Evolutionary conservation across 2,888 invertebrate genomes (phyloP), one percentile per base, ranked within the genome.

Genomic region (Drosophila vallismaia): DNA sequence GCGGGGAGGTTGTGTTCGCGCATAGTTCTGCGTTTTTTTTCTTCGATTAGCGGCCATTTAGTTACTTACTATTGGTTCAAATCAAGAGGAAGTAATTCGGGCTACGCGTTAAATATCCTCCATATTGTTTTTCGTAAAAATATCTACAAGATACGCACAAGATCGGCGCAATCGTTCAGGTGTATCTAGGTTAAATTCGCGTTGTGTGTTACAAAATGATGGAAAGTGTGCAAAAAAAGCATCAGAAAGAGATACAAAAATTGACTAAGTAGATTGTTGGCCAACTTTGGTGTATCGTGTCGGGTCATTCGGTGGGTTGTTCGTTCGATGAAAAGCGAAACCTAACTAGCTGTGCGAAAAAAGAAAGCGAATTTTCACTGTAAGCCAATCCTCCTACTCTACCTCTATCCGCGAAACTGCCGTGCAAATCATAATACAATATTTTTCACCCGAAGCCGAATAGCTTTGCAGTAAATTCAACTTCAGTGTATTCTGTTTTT

Each of bases 151-250:
- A 19, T 31, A n/a, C 9, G 53, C n/a, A n/a, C n/a, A n/a, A n/a
- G 44, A 31, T 40, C 69, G 59, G 53, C 45, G 71, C 71, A 40
- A 76, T 60, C 62, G 54, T 66, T 75, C 54, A 64, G 70, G 74
- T 74, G 75, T 79, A 84, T 82, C 86, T 84, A 79, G 88, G 88
- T 84, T 87, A 84, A 87, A 76, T 87, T 88, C 86, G 83, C 88
- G 86, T 73, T 36, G 77, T 87, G 79, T 73, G 70, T 86, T 85
- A 75, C 86, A 87, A 82, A 85, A 83, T 79, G 79, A 87, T 81
- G 72, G 86, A 83, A 87, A 83, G 88, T 87, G 86, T 85, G 86
- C 82, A 76, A 85, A 87, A 82, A 71, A 46, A 45, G 57, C 77
- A 76, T 36, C 51, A 55, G 72, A 62, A 67, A 58, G 33, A 63